phyloP scores from a whole-genome alignment of 1,140 invertebrate species.

The Bombus picipes region DNA sequence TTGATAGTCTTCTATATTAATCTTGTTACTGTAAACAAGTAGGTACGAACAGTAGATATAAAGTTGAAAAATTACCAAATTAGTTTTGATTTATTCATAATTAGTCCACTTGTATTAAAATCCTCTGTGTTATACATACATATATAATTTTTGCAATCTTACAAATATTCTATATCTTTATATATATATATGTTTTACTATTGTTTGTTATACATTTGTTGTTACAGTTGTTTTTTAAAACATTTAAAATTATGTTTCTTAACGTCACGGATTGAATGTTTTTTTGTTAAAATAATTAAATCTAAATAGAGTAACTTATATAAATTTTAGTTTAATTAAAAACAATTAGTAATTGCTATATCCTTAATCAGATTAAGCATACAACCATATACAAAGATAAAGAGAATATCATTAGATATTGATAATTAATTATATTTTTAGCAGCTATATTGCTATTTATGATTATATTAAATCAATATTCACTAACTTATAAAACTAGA shows the following conservation, averaged over 20 bases:
- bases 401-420: neutral
- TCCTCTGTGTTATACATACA: too few relatives aligned
- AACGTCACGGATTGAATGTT: neutral
- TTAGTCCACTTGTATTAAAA: neutral
- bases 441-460: neutral
- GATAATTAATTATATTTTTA: conserved; percentile 1
- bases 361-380: neutral
- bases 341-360: neutral
- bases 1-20: neutral
- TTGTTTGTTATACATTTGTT: too few relatives aligned
- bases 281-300: neutral
- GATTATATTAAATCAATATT: neutral
- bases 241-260: neutral
- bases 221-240: too few relatives aligned
- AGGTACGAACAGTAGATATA: neutral
- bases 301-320: neutral
- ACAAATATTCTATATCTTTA: neutral
- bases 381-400: too few relatives aligned
- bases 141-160: neutral
- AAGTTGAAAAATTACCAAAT: too few relatives aligned
- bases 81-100: neutral
- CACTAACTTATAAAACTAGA: neutral
- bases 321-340: neutral
- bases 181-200: neutral
- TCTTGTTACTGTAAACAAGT: neutral